phyloP scores from a whole-genome alignment of 1,140 invertebrate genomes.

The Cylas formicarius region DNA sequence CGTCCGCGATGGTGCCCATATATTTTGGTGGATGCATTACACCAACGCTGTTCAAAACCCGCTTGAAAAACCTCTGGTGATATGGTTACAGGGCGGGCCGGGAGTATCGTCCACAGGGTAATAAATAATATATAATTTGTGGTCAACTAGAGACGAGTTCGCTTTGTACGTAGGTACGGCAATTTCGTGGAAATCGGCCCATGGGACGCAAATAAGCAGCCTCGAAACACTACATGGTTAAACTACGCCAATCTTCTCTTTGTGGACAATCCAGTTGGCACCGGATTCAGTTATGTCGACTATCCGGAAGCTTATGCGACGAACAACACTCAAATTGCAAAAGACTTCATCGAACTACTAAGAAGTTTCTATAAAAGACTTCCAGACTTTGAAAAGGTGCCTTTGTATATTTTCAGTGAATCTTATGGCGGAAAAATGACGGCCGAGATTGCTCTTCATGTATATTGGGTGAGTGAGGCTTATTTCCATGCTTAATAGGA shows the following conservation, averaged over 20 bases:
- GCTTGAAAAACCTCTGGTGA: slow-evolving; percentile 59
- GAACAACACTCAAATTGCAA: slow-evolving; percentile 66
- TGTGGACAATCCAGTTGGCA: slow-evolving; percentile 82
- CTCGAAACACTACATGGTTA: slow-evolving; percentile 69
- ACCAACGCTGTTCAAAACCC: slow-evolving; percentile 52
- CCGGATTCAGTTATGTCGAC: slow-evolving; percentile 81
- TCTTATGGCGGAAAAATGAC: slow-evolving; percentile 90
- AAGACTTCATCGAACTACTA: slow-evolving; percentile 69
- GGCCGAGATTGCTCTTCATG: slow-evolving; percentile 60
- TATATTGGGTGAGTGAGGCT: slow-evolving; percentile 57
- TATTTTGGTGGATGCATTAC: slow-evolving; percentile 81
- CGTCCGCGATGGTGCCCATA: slow-evolving; percentile 62
- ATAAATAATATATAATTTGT: neutral
- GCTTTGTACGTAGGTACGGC: slow-evolving; percentile 47
- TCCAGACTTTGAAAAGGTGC: slow-evolving; percentile 60
- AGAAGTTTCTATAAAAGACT: slow-evolving; percentile 54
- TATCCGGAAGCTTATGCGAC: slow-evolving; percentile 47
- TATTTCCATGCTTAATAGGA: too few species aligned
- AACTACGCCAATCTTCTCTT: slow-evolving; percentile 69
- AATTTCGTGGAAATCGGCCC: slow-evolving; percentile 76
- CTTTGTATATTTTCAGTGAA: slow-evolving; percentile 76
- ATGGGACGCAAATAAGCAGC: slow-evolving; percentile 54
- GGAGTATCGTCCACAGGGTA: slow-evolving; percentile 63
- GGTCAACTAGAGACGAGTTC: neutral
- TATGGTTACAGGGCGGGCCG: slow-evolving; percentile 61